Conservation (phyloP, 2,113 vertebrate species). For the Cynopterus brachyotis region DNA sequence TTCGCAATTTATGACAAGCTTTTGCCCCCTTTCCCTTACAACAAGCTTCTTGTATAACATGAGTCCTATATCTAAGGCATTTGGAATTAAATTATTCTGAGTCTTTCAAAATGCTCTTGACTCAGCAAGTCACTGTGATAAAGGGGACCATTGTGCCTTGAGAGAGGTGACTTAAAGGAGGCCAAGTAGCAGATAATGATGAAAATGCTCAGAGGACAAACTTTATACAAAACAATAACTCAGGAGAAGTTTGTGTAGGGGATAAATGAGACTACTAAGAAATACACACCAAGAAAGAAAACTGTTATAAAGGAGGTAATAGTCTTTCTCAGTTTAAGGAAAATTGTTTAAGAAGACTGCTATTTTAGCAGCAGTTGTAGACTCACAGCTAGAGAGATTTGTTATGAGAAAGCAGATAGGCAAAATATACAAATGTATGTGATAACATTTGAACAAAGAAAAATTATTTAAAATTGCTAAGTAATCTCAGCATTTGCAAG, state of each 20-base stretch:
- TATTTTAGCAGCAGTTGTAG: not conserved
- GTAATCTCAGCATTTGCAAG: not conserved
- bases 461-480: not conserved
- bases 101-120: not conserved
- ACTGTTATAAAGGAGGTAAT: not conserved
- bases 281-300: not conserved
- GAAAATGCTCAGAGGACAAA: not conserved
- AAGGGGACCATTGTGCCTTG: not conserved
- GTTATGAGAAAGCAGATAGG: not conserved
- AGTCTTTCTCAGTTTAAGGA: not conserved
- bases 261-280: not conserved
- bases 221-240: not conserved
- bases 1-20: not conserved
- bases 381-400: not conserved
- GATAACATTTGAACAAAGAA: not conserved
- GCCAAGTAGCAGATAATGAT: not conserved
- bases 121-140: not conserved
- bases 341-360: not conserved
- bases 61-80: not conserved
- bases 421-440: not conserved
- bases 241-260: not conserved
- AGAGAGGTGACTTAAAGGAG: not conserved
- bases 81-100: not conserved
- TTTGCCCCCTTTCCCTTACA: not conserved
- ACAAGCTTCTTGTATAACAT: not conserved